Conservation (phyloP, 2,888 invertebrate species). For the Elysia crispata region DNA sequence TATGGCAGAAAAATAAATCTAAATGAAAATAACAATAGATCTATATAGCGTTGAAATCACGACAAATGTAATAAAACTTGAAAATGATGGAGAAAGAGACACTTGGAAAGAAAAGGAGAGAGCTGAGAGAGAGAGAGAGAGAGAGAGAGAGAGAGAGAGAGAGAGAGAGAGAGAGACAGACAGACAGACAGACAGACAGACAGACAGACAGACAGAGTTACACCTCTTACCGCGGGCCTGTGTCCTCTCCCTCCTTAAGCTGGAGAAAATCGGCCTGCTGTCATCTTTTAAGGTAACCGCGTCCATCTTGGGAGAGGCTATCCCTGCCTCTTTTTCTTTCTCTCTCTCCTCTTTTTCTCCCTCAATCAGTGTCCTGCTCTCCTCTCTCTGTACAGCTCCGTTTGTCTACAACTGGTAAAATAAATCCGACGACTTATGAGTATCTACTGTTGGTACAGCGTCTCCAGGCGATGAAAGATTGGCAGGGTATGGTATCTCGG, state of each 20-base stretch:
- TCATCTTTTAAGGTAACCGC: too few species aligned
- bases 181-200: constrained; percentile 33
- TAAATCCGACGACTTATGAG: too few species aligned
- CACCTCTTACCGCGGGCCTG: not conserved
- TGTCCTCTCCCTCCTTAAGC: not conserved
- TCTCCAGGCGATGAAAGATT: not conserved
- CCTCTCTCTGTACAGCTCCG: not conserved
- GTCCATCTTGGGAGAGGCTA: too few species aligned
- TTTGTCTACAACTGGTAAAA: too few species aligned
- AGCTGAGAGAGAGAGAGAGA: constrained; percentile 35
- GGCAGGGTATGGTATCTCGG: not conserved
- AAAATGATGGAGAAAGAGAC: constrained; percentile 5
- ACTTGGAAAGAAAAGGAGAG: constrained; percentile 9
- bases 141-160: constrained; percentile 36
- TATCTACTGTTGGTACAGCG: not conserved
- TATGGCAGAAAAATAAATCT: too few species aligned
- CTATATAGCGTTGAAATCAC: too few species aligned
- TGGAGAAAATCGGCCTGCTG: not conserved
- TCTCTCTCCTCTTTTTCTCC: not conserved
- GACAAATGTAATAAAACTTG: too few species aligned
- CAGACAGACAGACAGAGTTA: constrained; percentile 34
- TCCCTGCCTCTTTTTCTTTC: not conserved
- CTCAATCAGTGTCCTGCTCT: not conserved
- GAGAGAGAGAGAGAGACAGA: constrained; percentile 12
- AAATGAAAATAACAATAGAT: too few species aligned